Percentiles rank a stretch among this genome's conserved stretches.
Conservation (phyloP, 2,888 invertebrate species). For the Cetonia aurata region DNA sequence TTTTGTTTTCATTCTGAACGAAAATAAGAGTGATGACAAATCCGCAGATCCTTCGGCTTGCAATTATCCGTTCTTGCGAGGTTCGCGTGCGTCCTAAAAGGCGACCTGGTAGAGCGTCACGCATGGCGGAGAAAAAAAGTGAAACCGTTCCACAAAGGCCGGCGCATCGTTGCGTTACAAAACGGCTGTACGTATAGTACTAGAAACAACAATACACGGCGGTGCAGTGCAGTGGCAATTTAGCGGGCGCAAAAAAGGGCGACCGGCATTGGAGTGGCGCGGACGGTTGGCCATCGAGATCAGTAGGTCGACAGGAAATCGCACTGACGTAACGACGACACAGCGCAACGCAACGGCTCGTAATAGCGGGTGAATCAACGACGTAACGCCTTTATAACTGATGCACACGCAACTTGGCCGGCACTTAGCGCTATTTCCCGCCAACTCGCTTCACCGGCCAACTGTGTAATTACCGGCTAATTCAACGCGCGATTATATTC, state of each 20-base stretch:
- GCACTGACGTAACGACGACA: conserved; percentile 17
- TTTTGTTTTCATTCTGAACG: too few relatives aligned
- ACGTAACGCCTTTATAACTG: not conserved
- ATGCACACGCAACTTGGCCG: conserved; percentile 18
- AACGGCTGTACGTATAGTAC: too few relatives aligned
- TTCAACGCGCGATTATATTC: conserved; percentile 65
- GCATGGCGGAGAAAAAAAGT: conserved; percentile 9
- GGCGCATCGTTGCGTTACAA: conserved; percentile 45
- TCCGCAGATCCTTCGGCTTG: too few relatives aligned
- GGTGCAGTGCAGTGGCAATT: conserved; percentile 44
- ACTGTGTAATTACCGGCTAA: conserved; percentile 66
- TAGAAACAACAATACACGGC: too few relatives aligned
- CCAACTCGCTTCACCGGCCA: conserved; percentile 61
- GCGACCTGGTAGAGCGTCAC: not conserved
- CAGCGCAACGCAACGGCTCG: not conserved
- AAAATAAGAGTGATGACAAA: too few relatives aligned
- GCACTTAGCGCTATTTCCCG: conserved; percentile 60
- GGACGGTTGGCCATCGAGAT: conserved; percentile 62
- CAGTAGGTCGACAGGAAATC: conserved; percentile 62
- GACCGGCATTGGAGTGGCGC: conserved; percentile 57
- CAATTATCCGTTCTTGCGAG: too few relatives aligned
- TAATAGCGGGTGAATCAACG: not conserved
- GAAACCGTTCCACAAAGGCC: conserved; percentile 28
- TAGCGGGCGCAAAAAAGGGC: conserved; percentile 53
- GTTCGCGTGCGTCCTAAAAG: not conserved